A percentile compares a stretch with the other conserved stretches of the same genome.
Conservation (phyloP, 2,113 vertebrate genomes). For the Amphilophus citrinellus region DNA sequence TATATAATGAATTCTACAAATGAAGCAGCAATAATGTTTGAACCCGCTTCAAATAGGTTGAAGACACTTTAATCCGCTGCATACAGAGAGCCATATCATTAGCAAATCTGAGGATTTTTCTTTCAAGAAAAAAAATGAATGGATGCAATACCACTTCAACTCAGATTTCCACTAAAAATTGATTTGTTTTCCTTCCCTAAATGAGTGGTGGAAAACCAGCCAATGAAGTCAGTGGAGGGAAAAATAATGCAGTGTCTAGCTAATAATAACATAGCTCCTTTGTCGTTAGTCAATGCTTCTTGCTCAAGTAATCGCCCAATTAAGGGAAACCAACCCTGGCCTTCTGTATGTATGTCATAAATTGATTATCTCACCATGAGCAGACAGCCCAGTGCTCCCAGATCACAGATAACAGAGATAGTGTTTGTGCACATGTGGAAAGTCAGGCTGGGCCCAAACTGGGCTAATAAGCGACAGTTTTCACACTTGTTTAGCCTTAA, state of each 20-base stretch:
- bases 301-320: constrained; percentile 76
- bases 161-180: constrained; percentile 6
- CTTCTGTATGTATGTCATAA: constrained; percentile 74
- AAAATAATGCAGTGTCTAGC: constrained; percentile 49
- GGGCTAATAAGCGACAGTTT: constrained; percentile 73
- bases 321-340: constrained; percentile 66
- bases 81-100: constrained; percentile 13
- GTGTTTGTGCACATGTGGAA: constrained; percentile 37
- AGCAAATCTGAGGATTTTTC: constrained; percentile 18
- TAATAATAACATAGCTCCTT: constrained; percentile 63
- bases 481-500: constrained; percentile 78
- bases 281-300: constrained; percentile 70
- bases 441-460: constrained; percentile 54
- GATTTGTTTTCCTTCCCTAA: constrained; percentile 29
- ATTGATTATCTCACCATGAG: constrained; percentile 77
- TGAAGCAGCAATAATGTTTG: background rate
- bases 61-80: background rate
- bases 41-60: background rate
- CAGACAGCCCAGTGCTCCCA: constrained; percentile 62
- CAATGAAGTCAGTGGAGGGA: constrained; percentile 51
- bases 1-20: background rate
- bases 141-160: background rate
- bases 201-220: constrained; percentile 52
- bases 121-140: background rate
- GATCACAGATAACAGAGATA: constrained; percentile 59